Percentiles rank a stretch among this genome's conserved stretches.
Evolutionary conservation across 1,140 invertebrate genomes (phyloP).

Genomic region (Drosophila tropicalis): DNA sequence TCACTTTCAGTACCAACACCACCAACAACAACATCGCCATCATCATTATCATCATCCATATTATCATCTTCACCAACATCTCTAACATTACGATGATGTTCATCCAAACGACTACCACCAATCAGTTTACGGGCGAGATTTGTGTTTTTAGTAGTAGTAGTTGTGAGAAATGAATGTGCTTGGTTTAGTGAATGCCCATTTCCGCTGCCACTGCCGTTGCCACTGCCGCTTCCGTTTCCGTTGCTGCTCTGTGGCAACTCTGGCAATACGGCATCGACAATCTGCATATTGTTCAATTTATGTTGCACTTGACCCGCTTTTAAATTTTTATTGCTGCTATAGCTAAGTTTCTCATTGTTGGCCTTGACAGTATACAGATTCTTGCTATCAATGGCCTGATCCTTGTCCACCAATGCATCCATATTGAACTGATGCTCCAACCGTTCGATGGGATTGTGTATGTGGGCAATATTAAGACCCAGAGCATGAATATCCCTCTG

Average conservation of each 20-base stretch:
- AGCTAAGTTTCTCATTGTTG: slow-evolving; percentile 76
- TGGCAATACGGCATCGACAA: slow-evolving; percentile 31
- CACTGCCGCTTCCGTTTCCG: slow-evolving; percentile 29
- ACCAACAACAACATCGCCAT: slow-evolving; percentile 25
- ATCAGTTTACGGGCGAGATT: slow-evolving; percentile 69
- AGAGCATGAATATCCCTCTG: slow-evolving; percentile 85
- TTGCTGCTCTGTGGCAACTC: slow-evolving; percentile 35
- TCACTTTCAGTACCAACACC: slow-evolving; percentile 13
- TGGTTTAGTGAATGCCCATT: slow-evolving; percentile 51
- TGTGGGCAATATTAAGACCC: slow-evolving; percentile 89
- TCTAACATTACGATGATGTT: slow-evolving; percentile 25
- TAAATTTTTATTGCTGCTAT: slow-evolving; percentile 69
- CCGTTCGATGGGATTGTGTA: slow-evolving; percentile 90
- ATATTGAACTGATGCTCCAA: slow-evolving; percentile 68
- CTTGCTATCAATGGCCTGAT: slow-evolving; percentile 88
- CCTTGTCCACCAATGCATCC: slow-evolving; percentile 88
- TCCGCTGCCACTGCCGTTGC: slow-evolving; percentile 28
- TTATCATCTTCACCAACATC: slow-evolving; percentile 32
- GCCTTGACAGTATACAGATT: slow-evolving; percentile 89
- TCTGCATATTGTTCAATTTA: slow-evolving; percentile 52
- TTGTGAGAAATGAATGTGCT: slow-evolving; percentile 66
- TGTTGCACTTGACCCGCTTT: slow-evolving; percentile 41
- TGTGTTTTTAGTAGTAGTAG: slow-evolving; percentile 66
- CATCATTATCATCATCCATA: neutral
- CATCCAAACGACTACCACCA: slow-evolving; percentile 64